These are phyloP conservation scores for Ferrisia virgata DNA, from an alignment of 2,888 invertebrate species.

Conservation along the genomic window DNA sequence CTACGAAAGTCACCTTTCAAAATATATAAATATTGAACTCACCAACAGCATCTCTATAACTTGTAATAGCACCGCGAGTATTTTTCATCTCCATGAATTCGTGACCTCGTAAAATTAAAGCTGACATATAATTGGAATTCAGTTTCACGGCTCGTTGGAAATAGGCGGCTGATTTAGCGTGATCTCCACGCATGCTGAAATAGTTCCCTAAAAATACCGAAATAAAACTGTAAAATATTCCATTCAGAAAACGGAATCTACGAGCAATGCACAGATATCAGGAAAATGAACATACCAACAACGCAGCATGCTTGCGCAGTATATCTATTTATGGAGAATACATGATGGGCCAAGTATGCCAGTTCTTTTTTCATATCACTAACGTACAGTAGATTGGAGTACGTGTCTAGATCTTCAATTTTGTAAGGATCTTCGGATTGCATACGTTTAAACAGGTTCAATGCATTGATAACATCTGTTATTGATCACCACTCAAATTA, in stretches of 20 bases:
- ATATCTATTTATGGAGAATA: conserved; percentile 92
- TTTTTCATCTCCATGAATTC: conserved; percentile 99
- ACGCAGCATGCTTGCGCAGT: conserved; percentile 96
- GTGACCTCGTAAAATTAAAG: conserved; percentile 98
- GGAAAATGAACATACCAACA: conserved; percentile 81
- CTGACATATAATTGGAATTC: conserved; percentile 90
- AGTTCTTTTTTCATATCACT: conserved; percentile 89
- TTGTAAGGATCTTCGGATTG: conserved; percentile 81
- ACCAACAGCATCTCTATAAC: conserved; percentile 95
- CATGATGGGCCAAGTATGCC: conserved; percentile 88
- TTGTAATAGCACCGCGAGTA: conserved; percentile 96
- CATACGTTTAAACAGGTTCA: conserved; percentile 42
- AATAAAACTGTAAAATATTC: too few species aligned
- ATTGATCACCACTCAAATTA: background rate
- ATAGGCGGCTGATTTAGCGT: conserved; percentile 94
- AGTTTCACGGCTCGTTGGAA: conserved; percentile 91
- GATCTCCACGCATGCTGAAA: conserved; percentile 91
- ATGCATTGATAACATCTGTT: conserved; percentile 43
- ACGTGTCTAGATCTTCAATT: conserved; percentile 92
- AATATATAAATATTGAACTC: conserved; percentile 48
- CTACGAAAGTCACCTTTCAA: too few species aligned
- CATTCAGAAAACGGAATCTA: too few species aligned
- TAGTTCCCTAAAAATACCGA: conserved; percentile 79
- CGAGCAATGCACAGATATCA: too few species aligned
- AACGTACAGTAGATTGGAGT: conserved; percentile 92